phyloP scores from a whole-genome alignment of 2,113 vertebrate genomes.

The Ceyx cyanopectus region DNA sequence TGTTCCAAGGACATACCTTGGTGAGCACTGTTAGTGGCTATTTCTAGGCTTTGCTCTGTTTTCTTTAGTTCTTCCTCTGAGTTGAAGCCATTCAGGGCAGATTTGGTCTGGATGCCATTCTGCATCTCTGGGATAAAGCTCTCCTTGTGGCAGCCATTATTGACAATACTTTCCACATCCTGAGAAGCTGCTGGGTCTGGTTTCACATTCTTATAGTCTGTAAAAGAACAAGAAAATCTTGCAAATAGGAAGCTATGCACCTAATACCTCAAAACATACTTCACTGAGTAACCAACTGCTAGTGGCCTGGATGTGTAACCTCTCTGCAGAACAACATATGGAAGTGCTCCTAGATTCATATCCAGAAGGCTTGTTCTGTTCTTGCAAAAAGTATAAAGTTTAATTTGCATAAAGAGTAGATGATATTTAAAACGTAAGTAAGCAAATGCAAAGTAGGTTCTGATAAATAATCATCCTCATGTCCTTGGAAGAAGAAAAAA shows the following conservation, averaged over 20 bases:
- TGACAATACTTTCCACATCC: conserved; percentile 68
- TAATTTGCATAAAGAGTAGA: neutral
- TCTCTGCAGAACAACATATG: neutral
- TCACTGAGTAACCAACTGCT: neutral
- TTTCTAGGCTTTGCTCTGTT: conserved; percentile 53
- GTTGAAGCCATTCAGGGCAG: conserved; percentile 73
- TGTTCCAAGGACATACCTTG: conserved; percentile 72
- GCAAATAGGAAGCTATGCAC: neutral
- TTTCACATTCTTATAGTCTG: conserved; percentile 76
- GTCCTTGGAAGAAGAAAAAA: neutral
- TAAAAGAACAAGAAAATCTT: conserved; percentile 29
- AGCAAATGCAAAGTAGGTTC: neutral
- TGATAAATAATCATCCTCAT: neutral
- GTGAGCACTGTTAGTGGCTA: conserved; percentile 64
- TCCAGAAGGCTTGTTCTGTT: neutral
- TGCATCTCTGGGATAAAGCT: conserved; percentile 51
- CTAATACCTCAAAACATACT: neutral
- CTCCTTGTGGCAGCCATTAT: conserved; percentile 68
- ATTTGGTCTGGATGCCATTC: conserved; percentile 77
- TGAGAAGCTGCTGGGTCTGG: conserved; percentile 66
- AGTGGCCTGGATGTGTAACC: neutral
- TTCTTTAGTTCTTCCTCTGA: conserved; percentile 65
- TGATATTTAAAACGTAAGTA: neutral
- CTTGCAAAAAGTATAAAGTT: neutral
- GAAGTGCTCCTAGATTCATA: neutral